Evolutionary conservation across 2,113 vertebrate species (phyloP).

Genomic region (Sorex fumeus): DNA sequence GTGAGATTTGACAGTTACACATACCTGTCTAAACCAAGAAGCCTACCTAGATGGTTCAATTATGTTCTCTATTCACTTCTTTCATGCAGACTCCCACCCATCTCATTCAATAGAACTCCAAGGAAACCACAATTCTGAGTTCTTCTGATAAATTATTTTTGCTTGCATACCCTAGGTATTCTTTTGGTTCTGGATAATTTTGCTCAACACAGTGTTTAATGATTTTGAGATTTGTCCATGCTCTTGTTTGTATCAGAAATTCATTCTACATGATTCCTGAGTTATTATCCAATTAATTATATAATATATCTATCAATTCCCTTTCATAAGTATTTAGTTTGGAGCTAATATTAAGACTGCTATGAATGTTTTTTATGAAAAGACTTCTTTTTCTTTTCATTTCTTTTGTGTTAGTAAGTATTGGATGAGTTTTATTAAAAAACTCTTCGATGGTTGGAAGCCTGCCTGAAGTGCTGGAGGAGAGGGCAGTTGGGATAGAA

Average conservation of each 20-base stretch:
- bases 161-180: not conserved
- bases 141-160: not conserved
- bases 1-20: not conserved
- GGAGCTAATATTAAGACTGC: not conserved
- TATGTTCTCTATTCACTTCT: not conserved
- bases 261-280: not conserved
- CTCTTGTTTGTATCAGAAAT: not conserved
- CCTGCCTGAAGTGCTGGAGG: too few relatives aligned
- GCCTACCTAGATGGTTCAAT: not conserved
- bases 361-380: not conserved
- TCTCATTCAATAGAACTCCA: not conserved
- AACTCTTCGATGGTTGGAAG: not conserved
- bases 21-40: not conserved
- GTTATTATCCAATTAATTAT: not conserved
- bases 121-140: not conserved
- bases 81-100: not conserved
- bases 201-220: not conserved
- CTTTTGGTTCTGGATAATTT: slow-evolving; percentile 4
- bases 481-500: too few relatives aligned
- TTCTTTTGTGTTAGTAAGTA: not conserved
- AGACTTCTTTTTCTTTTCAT: not conserved
- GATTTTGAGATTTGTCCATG: not conserved
- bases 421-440: not conserved
- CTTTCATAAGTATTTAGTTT: not conserved
- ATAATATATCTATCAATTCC: not conserved